Conservation (phyloP, 1,140 invertebrate genomes). For the Penaeus vannamei region DNA sequence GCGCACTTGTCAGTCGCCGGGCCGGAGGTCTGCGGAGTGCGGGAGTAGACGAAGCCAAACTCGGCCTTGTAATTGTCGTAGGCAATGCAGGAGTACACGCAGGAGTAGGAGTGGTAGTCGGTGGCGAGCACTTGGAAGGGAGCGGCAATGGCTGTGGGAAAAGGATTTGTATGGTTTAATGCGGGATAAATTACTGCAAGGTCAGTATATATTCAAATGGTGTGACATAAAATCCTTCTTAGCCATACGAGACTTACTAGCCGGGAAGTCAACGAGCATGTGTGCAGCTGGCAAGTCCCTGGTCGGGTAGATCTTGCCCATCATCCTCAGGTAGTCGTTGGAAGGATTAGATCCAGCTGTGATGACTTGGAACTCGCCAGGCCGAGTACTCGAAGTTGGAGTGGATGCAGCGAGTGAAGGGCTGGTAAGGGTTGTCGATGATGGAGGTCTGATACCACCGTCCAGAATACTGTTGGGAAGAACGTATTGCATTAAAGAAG, state of each 20-base stretch:
- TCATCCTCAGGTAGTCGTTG: too few relatives aligned
- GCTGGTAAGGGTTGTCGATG: not conserved
- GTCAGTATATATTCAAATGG: not conserved
- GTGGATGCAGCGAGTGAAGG: too few relatives aligned
- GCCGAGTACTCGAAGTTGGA: too few relatives aligned
- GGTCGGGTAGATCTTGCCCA: too few relatives aligned
- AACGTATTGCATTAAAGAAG: not conserved
- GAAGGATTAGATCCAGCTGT: too few relatives aligned
- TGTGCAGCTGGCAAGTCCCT: too few relatives aligned
- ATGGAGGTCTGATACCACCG: not conserved
- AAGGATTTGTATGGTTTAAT: not conserved
- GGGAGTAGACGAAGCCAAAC: constrained; percentile 25
- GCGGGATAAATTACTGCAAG: not conserved
- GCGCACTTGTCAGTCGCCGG: too few relatives aligned
- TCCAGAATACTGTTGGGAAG: not conserved
- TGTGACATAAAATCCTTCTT: too few relatives aligned
- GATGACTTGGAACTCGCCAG: too few relatives aligned
- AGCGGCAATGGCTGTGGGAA: not conserved
- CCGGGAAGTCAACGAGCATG: too few relatives aligned
- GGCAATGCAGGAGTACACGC: constrained; percentile 19
- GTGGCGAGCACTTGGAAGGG: constrained; percentile 9
- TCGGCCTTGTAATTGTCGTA: not conserved
- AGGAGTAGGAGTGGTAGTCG: constrained; percentile 16
- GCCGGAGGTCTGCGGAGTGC: not conserved
- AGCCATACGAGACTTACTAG: too few relatives aligned